Evolutionary conservation across 1,140 invertebrate species (phyloP).

Genomic region (Portunus trituberculatus): DNA sequence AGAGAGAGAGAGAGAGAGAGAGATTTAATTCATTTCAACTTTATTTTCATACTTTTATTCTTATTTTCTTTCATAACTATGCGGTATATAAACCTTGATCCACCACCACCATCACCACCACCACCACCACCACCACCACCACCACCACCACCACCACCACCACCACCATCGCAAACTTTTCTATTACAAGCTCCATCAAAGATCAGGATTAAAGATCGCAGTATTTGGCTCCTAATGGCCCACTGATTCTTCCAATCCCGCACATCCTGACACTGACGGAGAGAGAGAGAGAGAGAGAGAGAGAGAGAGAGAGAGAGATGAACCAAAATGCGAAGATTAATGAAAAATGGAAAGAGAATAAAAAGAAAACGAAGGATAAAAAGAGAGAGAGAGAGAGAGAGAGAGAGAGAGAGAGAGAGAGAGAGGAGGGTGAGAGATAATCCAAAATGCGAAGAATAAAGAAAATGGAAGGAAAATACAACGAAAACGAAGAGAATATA

Average conservation of each 20-base stretch:
- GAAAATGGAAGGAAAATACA: neutral
- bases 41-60: neutral
- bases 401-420: neutral
- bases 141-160: neutral
- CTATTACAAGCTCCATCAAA: neutral
- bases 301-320: neutral
- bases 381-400: neutral
- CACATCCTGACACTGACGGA: neutral
- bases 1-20: conserved; percentile 44
- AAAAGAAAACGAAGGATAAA: neutral
- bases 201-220: too few species aligned
- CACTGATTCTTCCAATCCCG: neutral
- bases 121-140: neutral
- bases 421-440: conserved; percentile 24
- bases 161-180: neutral
- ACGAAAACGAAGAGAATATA: neutral
- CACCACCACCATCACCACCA: neutral
- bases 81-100: neutral
- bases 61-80: neutral
- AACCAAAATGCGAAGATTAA: neutral
- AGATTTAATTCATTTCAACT: neutral
- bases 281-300: neutral
- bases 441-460: neutral
- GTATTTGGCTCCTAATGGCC: too few species aligned
- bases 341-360: neutral